These are phyloP conservation scores for Nicator chloris DNA, from an alignment of 2,113 vertebrate species.

Conservation along the genomic window DNA sequence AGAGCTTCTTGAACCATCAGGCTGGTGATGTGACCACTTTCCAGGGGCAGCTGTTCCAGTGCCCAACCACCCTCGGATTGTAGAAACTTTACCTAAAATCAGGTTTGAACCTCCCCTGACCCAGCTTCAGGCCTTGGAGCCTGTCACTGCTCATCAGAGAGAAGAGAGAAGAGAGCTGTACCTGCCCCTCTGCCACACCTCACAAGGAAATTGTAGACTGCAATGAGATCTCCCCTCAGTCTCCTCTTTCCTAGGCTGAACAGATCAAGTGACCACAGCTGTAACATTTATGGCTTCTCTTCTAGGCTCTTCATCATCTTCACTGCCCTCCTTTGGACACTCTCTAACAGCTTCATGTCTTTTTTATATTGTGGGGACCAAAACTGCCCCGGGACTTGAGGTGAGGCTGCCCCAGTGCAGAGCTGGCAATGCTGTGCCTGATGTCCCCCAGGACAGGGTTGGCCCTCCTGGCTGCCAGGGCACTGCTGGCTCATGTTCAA, in stretches of 20 bases:
- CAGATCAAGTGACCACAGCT: not conserved
- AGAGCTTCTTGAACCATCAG: not conserved
- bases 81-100: not conserved
- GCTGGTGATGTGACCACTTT: not conserved
- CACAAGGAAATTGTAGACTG: accelerated
- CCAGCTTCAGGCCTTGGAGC: not conserved
- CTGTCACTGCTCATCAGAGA: not conserved
- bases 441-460: accelerated
- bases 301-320: not conserved
- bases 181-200: not conserved
- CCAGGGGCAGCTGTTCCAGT: not conserved
- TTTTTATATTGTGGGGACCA: not conserved
- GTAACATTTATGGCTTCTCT: not conserved
- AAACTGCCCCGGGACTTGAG: accelerated
- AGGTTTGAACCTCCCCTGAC: not conserved
- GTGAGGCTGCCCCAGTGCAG: accelerated
- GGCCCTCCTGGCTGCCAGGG: not conserved
- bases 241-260: not conserved
- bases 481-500: not conserved
- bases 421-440: accelerated
- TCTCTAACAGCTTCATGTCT: not conserved
- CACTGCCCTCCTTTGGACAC: not conserved
- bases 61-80: not conserved
- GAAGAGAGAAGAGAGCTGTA: not conserved
- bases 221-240: not conserved